phyloP scores from a whole-genome alignment of 2,888 invertebrate species.

The Punctoribates punctum region DNA sequence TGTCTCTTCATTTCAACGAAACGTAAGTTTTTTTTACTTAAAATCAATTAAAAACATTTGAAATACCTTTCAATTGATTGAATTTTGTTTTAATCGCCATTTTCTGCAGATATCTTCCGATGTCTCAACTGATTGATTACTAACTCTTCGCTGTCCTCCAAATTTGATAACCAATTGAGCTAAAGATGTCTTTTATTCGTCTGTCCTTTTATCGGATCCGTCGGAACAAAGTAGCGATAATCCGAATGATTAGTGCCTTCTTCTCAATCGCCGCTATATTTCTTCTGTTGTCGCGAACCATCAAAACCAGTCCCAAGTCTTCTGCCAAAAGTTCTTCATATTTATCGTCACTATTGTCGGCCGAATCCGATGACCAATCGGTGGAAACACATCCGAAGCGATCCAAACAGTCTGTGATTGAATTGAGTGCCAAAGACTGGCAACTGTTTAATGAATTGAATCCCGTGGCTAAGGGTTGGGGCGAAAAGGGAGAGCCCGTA shows the following conservation, averaged over 20 bases:
- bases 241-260: slow-evolving; percentile 24
- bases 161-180: neutral
- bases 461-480: slow-evolving; percentile 62
- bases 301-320: neutral
- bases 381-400: slow-evolving; percentile 21
- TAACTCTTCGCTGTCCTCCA: neutral
- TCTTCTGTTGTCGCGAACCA: slow-evolving; percentile 26
- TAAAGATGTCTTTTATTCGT: slow-evolving; percentile 24
- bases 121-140: neutral
- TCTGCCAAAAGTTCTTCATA: slow-evolving; percentile 18
- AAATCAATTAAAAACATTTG: too few species aligned
- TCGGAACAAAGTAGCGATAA: slow-evolving; percentile 8
- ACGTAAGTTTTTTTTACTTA: too few species aligned
- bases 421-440: slow-evolving; percentile 43
- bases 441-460: slow-evolving; percentile 51
- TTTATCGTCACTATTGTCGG: neutral
- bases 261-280: slow-evolving; percentile 25
- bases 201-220: slow-evolving; percentile 22
- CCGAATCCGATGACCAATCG: neutral
- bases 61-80: too few species aligned
- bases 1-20: too few species aligned
- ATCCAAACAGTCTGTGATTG: slow-evolving; percentile 32
- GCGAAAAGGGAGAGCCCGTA: slow-evolving; percentile 68
- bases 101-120: neutral
- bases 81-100: too few species aligned